Conservation (phyloP, 2,797 vertebrate species). For the Danio tinwini region DNA sequence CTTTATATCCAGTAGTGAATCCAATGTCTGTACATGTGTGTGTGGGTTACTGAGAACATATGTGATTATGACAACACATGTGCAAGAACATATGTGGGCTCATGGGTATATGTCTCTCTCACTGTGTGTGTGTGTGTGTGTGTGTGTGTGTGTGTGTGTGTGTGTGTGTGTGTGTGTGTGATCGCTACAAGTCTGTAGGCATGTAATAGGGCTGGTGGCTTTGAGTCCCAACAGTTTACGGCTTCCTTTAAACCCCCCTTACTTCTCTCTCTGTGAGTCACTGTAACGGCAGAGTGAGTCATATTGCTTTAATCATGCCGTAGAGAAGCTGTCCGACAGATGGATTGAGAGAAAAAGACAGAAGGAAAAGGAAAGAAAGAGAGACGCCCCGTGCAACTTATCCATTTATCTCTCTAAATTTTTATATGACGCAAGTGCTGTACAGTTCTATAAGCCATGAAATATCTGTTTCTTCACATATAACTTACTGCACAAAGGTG, state of each 20-base stretch:
- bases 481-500: neutral
- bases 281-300: conserved; percentile 40
- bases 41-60: conserved; percentile 1
- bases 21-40: neutral
- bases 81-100: conserved; percentile 23
- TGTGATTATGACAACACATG: neutral
- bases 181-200: conserved; percentile 27
- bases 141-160: conserved; percentile 17
- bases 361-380: conserved; percentile 41
- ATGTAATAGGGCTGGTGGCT: conserved; percentile 42
- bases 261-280: conserved; percentile 45
- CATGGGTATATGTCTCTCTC: neutral
- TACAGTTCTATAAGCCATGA: neutral
- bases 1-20: conserved; percentile 14
- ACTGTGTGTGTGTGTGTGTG: too few species aligned
- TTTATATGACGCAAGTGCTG: conserved; percentile 1
- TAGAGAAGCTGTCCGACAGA: conserved; percentile 51
- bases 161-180: conserved; percentile 13
- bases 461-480: neutral
- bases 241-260: conserved; percentile 46
- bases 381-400: conserved; percentile 4
- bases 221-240: conserved; percentile 43
- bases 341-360: conserved; percentile 57
- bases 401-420: conserved; percentile 5
- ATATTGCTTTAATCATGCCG: conserved; percentile 51